Evolutionary conservation across 2,113 vertebrate species (phyloP), one percentile per base, ranked within the genome.

Genomic region (Poecile atricapillus): DNA sequence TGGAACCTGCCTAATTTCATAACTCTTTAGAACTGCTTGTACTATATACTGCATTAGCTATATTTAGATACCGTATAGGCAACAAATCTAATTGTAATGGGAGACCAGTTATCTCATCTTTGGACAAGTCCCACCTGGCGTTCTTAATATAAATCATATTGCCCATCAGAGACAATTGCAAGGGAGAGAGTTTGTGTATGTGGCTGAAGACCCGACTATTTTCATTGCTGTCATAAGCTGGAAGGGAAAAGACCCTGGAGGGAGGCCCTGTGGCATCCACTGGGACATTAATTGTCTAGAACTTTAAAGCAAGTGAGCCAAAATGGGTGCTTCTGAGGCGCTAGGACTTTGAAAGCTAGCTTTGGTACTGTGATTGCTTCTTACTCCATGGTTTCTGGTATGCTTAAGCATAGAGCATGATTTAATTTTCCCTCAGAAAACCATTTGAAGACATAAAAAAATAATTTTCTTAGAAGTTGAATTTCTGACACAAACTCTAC

Each of bases 381-480:
- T 84, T 77, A 33, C 19, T 37, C 15, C 11, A 6, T 30, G 18
- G 3, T 39, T 59, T 67, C 16, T 39, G 14, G 7, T 39, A 19
- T 60, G 15, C 11, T 31, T 82, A 59, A 84, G 8, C n/a, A 83
- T 4, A 39, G 10, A 78, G 25, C 5, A 62, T 44, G 6, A 39
- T 14, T 75, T 56, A 30, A 24, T 85, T 71, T 71, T 68, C 3
- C 16, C 5, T 9, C 23, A 44, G 22, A 50, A 64, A 39, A 55
- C 2, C 31, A 27, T 44, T 19, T 78, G 11, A 13, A 58, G 37
- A 50, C 3, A 50, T n/a, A 71, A 68, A 81, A 12, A 70, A 23
- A 2, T 3, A 0, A 14, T 33, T 71, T 53, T 58, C 1, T 37
- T 75, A 58, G 9, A 13, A 30, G 27, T 24, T 55, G 35, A 63